Conservation (phyloP, 2,888 invertebrate species). For the Heliconius hortense region DNA sequence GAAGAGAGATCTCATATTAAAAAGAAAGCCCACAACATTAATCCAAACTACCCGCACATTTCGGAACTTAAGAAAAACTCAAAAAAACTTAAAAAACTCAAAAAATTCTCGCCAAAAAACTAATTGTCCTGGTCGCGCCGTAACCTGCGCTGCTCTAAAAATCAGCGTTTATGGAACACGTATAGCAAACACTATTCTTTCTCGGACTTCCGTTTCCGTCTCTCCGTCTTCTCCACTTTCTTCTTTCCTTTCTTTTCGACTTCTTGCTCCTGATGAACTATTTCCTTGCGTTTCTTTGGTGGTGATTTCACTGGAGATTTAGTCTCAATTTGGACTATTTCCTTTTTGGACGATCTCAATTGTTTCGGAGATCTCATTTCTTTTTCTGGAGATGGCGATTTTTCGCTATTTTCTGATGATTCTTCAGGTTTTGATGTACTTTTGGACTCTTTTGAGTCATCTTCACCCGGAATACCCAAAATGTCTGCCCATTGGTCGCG, state of each 20-base stretch:
- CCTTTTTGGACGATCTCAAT: constrained; percentile 66
- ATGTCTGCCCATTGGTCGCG: constrained; percentile 78
- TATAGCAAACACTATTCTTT: constrained; percentile 76
- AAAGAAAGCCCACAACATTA: constrained; percentile 7
- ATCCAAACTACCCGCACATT: constrained; percentile 30
- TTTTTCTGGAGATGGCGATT: constrained; percentile 52
- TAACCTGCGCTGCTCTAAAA: constrained; percentile 41
- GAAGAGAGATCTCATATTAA: not conserved
- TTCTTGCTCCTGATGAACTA: constrained; percentile 57
- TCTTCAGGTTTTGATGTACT: constrained; percentile 41
- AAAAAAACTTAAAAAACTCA: not conserved
- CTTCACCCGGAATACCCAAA: constrained; percentile 71
- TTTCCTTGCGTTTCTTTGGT: constrained; percentile 64
- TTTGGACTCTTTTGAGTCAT: constrained; percentile 46
- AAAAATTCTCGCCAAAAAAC: not conserved
- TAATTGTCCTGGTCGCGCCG: constrained; percentile 43
- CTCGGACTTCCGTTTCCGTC: constrained; percentile 64
- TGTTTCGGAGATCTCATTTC: constrained; percentile 62
- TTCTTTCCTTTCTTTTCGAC: constrained; percentile 54
- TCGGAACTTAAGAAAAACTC: not conserved
- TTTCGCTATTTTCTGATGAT: constrained; percentile 44
- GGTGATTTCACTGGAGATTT: constrained; percentile 62
- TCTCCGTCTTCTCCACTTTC: constrained; percentile 52
- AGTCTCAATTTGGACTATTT: constrained; percentile 54
- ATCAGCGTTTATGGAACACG: constrained; percentile 63